These are phyloP conservation scores for Tinamus guttatus DNA, from an alignment of 2,113 vertebrate genomes.

Conservation along the genomic window DNA sequence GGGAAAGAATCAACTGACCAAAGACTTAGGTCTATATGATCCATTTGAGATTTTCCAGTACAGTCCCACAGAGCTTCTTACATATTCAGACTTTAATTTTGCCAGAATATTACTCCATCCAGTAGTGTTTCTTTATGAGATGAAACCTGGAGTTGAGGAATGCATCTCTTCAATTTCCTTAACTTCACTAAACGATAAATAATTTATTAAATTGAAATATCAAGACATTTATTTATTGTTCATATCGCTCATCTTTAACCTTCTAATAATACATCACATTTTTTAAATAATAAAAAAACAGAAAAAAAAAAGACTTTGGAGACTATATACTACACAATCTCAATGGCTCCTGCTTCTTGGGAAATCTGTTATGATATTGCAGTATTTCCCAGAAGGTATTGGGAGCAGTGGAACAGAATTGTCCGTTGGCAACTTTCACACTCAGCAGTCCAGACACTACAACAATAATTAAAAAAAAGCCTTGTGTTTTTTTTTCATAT, in stretches of 20 bases:
- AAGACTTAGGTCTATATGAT: conserved; percentile 34
- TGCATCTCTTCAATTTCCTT: conserved; percentile 55
- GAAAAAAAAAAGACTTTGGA: conserved; percentile 53
- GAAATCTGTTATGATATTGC: conserved; percentile 35
- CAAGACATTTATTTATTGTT: conserved; percentile 80
- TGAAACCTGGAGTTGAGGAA: conserved; percentile 57
- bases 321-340: conserved; percentile 73
- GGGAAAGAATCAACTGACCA: conserved; percentile 55
- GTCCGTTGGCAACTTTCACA: conserved; percentile 71
- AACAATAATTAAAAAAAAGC: conserved; percentile 71
- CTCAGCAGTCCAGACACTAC: conserved; percentile 79
- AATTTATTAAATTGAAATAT: conserved; percentile 76
- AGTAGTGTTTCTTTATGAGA: conserved; percentile 60
- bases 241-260: conserved; percentile 77
- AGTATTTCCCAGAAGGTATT: conserved; percentile 42
- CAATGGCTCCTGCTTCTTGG: conserved; percentile 53
- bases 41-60: conserved; percentile 58
- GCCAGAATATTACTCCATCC: conserved; percentile 58
- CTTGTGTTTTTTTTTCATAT: conserved; percentile 51
- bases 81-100: conserved; percentile 63
- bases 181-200: conserved; percentile 69
- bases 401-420: conserved; percentile 65
- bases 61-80: conserved; percentile 68
- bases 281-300: conserved; percentile 75
- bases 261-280: conserved; percentile 77